A percentile compares a stretch with the other conserved stretches of the same genome.
phyloP scores from a whole-genome alignment of 64 coral and sea anemone genomes.

The Porites lutea region DNA sequence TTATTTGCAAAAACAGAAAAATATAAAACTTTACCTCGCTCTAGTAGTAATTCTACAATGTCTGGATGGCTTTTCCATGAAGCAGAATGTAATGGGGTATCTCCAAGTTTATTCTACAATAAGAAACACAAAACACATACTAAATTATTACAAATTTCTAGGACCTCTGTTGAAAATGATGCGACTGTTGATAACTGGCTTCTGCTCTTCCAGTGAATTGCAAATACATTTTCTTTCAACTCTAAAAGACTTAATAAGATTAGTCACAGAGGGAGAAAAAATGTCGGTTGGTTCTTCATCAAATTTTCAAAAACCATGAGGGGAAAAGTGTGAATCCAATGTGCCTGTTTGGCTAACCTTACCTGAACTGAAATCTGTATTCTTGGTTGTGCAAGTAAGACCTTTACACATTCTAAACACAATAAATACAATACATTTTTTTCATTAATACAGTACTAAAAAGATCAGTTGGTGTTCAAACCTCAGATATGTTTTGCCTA shows the following conservation, averaged over 20 bases:
- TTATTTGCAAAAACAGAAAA: not conserved
- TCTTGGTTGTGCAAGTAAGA: conserved; percentile 81
- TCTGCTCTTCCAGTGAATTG: no score
- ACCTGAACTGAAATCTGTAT: conserved; percentile 93
- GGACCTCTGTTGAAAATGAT: no score
- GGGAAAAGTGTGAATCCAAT: not conserved
- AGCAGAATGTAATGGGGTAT: conserved; percentile 95
- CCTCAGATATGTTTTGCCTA: no score
- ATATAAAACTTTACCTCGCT: conserved; percentile 71
- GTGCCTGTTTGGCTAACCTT: not conserved
- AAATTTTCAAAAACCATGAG: not conserved
- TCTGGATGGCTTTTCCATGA: conserved; percentile 97
- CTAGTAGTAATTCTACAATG: conserved; percentile 88
- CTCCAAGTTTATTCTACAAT: conserved; percentile 97
- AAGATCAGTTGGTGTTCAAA: no score
- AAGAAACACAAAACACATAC: not conserved
- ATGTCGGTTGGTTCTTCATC: not conserved
- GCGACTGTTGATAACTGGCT: no score
- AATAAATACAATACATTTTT: not conserved
- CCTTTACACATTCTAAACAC: conserved; percentile 86
- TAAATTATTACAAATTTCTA: no score
- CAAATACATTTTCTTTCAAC: no score
- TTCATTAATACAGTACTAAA: not conserved
- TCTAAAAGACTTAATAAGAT: no score
- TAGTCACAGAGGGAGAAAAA: no score